These are phyloP conservation scores for Drosophila aldrichi DNA, from an alignment of 2,888 invertebrate species.

Conservation along the genomic window DNA sequence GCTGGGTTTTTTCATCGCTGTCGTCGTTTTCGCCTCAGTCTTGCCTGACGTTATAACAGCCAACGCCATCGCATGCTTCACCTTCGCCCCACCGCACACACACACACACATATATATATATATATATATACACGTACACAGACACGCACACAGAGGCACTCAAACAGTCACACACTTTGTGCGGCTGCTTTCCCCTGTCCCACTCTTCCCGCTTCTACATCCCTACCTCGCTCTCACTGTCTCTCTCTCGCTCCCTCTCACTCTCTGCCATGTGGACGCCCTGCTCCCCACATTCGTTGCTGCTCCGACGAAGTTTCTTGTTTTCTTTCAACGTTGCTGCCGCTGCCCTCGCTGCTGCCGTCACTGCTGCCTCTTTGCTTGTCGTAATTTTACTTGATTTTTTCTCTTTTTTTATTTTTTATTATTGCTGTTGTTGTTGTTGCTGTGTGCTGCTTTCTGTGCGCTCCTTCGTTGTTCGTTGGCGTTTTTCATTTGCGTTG, in stretches of 20 bases:
- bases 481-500: constrained; percentile 64
- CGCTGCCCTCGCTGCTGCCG: constrained; percentile 28
- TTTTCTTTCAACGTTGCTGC: constrained; percentile 64
- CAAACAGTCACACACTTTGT: constrained; percentile 69
- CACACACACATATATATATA: constrained; percentile 38
- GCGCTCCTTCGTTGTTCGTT: constrained; percentile 62
- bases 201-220: background rate
- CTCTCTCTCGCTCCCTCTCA: constrained; percentile 5
- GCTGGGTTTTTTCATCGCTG: constrained; percentile 47
- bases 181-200: constrained; percentile 55
- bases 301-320: constrained; percentile 67
- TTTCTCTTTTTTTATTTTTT: constrained; percentile 50
- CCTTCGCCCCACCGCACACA: constrained; percentile 76
- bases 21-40: constrained; percentile 53
- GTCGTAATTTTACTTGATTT: constrained; percentile 81
- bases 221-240: constrained; percentile 1
- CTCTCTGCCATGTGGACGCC: constrained; percentile 14
- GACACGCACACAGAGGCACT: constrained; percentile 32
- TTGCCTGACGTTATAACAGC: constrained; percentile 67
- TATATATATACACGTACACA: constrained; percentile 19
- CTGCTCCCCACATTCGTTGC: constrained; percentile 42
- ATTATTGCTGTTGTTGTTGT: constrained; percentile 28
- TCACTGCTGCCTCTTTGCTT: constrained; percentile 60
- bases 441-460: constrained; percentile 66
- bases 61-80: constrained; percentile 81